Base-by-base conservation (phyloP, 2,113 vertebrate genomes). In the Phalacrocorax brasilianus region DNA sequence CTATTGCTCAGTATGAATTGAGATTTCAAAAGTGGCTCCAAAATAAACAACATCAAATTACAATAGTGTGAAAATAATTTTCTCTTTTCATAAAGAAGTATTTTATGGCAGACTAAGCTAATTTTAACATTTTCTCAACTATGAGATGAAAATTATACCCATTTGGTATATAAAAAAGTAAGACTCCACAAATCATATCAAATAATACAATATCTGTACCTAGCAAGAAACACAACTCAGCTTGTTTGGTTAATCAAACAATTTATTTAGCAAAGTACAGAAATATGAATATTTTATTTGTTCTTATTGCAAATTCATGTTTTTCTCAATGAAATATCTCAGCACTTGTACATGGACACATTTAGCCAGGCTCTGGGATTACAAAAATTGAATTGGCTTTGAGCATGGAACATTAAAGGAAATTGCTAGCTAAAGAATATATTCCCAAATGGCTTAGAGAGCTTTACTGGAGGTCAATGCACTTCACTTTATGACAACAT, bases 281-380 rank as follows among this genome's bases (percentile, higher is more conserved):
- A 49, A 92, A 75, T 66, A 88, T 47, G 66, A 96, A 85, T 68
- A 73, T 94, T 94, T 70, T 92, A 83, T 94, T 92, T 95, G 38
- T 89, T 97, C 93, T 92, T 72, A 97, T 59, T 85, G 70, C 66
- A 95, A 77, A 83, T 12, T 94, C 61, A 84, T 77, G 89, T 45
- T 92, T 95, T 96, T 61, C 38, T 91, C 61, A 97, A 92, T 61
- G 8, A 86, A 97, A 92, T 97, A 95, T 53, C 93, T 91, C 32
- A 86, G 50, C 70, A 50, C 49, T 91, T 89, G 16, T 85, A 93
- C 19, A 24, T 49, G 61, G 61, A 92, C 73, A 91, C 3, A 86
- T 91, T 95, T 88, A 82, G 35, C 28, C 52, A 75, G 14, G 72
- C 83, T 67, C 49, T 80, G 40, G 67, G 59, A 92, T 94, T 50